phyloP scores from a whole-genome alignment of 2,113 vertebrate species.

The Mus musculus region DNA sequence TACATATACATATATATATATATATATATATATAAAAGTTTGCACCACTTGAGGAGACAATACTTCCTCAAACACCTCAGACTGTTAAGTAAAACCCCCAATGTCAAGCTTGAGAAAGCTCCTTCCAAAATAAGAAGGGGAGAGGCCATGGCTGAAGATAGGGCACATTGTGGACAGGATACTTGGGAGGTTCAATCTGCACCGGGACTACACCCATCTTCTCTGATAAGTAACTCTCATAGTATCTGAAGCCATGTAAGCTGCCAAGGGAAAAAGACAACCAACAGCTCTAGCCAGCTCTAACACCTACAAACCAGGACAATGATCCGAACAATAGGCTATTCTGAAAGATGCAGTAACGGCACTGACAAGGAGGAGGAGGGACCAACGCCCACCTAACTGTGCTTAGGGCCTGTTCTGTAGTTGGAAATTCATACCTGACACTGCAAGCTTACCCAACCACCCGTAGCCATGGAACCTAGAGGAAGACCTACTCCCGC shows the following conservation, averaged over 20 bases:
- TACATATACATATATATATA: not conserved
- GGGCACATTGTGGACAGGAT: too few species aligned
- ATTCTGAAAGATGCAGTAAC: not conserved
- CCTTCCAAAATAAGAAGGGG: not conserved
- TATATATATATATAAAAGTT: too few species aligned
- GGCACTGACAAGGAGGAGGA: not conserved
- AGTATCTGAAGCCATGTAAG: not conserved
- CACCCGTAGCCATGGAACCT: not conserved
- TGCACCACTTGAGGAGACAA: not conserved
- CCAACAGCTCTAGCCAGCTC: not conserved
- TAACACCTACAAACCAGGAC: not conserved
- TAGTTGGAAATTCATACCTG: not conserved
- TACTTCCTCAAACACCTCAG: not conserved
- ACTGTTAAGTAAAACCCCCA: not conserved
- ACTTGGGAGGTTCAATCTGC: too few species aligned
- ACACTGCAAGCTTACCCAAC: not conserved
- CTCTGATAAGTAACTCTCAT: not conserved
- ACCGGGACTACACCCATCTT: not conserved
- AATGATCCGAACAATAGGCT: not conserved
- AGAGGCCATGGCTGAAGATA: not conserved
- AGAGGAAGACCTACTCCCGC: not conserved
- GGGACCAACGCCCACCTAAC: not conserved
- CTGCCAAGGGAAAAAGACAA: not conserved
- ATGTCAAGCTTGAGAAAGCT: not conserved
- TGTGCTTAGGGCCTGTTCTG: not conserved